A percentile compares a stretch with the other conserved stretches of the same genome.
phyloP scores from a whole-genome alignment of 1,140 invertebrate genomes.

The Sarcophaga bullata region DNA sequence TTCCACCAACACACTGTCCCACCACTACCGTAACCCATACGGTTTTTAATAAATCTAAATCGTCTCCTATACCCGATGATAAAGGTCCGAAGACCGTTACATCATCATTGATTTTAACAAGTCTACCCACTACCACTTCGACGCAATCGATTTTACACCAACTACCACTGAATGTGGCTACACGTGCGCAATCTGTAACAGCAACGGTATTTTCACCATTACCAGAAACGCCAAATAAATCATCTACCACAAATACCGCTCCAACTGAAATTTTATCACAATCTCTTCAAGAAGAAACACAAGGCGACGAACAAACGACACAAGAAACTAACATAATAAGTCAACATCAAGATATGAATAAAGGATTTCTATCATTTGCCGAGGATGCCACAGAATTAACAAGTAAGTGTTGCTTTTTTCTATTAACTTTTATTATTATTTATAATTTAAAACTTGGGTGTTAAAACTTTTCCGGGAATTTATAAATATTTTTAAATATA shows the following conservation, averaged over 20 bases:
- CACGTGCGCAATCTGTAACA: constrained; percentile 46
- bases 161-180: constrained; percentile 41
- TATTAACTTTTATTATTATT: constrained; percentile 20
- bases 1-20: neutral
- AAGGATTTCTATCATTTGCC: constrained; percentile 88
- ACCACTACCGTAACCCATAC: constrained; percentile 32
- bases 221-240: constrained; percentile 46
- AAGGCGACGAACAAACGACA: neutral
- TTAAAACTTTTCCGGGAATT: neutral
- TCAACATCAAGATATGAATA: constrained; percentile 82
- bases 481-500: too few relatives aligned
- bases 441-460: neutral
- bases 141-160: constrained; percentile 39
- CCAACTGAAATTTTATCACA: constrained; percentile 42
- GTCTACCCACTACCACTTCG: constrained; percentile 37
- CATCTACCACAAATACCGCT: constrained; percentile 27
- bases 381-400: constrained; percentile 85
- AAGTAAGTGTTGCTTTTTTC: constrained; percentile 73
- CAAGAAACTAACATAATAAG: constrained; percentile 46
- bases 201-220: constrained; percentile 50
- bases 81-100: constrained; percentile 64
- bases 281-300: constrained; percentile 48
- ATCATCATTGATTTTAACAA: constrained; percentile 55
- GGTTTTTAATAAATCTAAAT: constrained; percentile 5
- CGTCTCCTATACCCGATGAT: constrained; percentile 48